A percentile compares a stretch with the other conserved stretches of the same genome.
Evolutionary conservation across 2,888 invertebrate species (phyloP).

Genomic region (Phengaris alcon): DNA sequence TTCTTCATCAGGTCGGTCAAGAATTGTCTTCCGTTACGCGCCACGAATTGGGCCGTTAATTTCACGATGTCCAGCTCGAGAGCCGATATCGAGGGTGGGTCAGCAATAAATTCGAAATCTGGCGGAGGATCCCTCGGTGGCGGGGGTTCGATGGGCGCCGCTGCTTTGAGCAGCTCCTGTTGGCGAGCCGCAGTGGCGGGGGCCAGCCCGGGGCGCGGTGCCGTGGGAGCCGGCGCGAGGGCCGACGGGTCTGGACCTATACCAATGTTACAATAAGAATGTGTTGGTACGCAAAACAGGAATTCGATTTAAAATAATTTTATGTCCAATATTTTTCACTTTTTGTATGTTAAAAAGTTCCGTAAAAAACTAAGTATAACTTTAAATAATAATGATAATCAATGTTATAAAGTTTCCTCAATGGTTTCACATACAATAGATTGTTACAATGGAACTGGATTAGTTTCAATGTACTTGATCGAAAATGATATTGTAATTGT

Average conservation of each 20-base stretch:
- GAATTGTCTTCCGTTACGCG: constrained; percentile 98
- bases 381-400: too few species aligned
- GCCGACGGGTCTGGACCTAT: constrained; percentile 48
- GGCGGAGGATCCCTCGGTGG: constrained; percentile 94
- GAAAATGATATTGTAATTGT: too few species aligned
- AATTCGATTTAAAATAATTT: neutral
- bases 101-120: constrained; percentile 96
- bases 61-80: constrained; percentile 98
- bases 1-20: constrained; percentile 98
- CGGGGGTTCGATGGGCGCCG: constrained; percentile 91
- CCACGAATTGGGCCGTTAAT: constrained; percentile 98
- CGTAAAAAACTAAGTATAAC: too few species aligned
- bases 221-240: constrained; percentile 41
- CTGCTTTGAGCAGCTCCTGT: constrained; percentile 91
- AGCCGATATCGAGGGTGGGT: constrained; percentile 99
- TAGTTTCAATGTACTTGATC: too few species aligned
- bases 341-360: too few species aligned
- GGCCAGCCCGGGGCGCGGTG: constrained; percentile 79
- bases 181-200: constrained; percentile 91
- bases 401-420: too few species aligned
- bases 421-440: too few species aligned
- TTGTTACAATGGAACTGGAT: too few species aligned
- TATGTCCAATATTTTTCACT: neutral
- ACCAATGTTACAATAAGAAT: neutral
- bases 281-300: too few species aligned